Conservation (phyloP, 1,140 invertebrate genomes). For the Pachypeltis micranthus region DNA sequence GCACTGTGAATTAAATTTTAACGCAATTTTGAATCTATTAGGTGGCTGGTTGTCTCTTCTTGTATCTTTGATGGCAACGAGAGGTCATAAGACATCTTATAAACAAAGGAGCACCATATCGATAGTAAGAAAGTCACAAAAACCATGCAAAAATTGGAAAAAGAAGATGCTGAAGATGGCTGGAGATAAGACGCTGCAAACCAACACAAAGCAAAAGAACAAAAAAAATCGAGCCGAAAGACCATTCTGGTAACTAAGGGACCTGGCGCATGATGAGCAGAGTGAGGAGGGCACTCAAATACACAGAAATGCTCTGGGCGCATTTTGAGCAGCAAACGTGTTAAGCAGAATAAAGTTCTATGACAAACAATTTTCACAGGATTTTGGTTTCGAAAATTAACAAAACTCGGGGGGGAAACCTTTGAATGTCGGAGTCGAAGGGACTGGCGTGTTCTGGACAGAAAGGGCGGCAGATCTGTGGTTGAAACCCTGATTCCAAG, state of each 20-base stretch:
- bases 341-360: neutral
- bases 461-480: neutral
- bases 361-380: neutral
- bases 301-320: slow-evolving; percentile 12
- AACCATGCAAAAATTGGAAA: too few species aligned
- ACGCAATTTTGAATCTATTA: too few species aligned
- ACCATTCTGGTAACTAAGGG: neutral
- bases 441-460: slow-evolving; percentile 9
- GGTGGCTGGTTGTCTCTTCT: too few species aligned
- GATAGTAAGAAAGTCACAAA: too few species aligned
- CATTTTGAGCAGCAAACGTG: neutral
- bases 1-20: too few species aligned
- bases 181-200: too few species aligned
- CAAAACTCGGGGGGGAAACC: too few species aligned
- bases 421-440: slow-evolving; percentile 26
- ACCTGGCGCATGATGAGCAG: slow-evolving; percentile 7
- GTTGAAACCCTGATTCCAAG: slow-evolving; percentile 39
- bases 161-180: too few species aligned
- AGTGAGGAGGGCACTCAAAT: slow-evolving; percentile 21
- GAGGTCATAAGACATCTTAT: too few species aligned
- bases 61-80: too few species aligned
- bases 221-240: neutral
- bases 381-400: too few species aligned
- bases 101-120: too few species aligned
- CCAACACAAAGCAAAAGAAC: slow-evolving; percentile 36